Percentiles rank a stretch among this genome's conserved stretches.
Conservation (phyloP, 2,888 invertebrate species). For the Gastrophysa polygoni region DNA sequence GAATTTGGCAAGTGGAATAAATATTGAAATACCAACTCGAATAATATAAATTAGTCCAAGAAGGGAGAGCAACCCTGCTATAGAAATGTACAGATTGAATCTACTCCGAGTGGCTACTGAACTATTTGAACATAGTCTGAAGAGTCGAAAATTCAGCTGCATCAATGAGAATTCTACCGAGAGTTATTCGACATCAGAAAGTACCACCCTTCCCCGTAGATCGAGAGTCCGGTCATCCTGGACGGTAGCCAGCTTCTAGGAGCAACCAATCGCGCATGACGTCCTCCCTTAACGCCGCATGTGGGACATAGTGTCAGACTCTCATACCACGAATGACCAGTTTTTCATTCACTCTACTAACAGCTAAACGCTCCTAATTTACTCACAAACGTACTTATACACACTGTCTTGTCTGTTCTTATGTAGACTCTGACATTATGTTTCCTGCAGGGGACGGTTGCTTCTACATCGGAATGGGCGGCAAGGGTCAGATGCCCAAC, state of each 20-base stretch:
- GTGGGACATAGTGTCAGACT: slow-evolving; percentile 60
- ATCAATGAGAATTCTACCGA: not conserved
- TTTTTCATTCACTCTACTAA: slow-evolving; percentile 46
- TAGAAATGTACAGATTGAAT: too few species aligned
- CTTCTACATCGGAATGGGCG: slow-evolving; percentile 95
- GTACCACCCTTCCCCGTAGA: slow-evolving; percentile 19
- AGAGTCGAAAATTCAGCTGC: too few species aligned
- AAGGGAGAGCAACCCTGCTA: too few species aligned
- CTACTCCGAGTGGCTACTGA: too few species aligned
- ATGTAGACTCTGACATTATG: slow-evolving; percentile 74
- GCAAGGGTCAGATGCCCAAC: slow-evolving; percentile 77
- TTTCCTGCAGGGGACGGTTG: slow-evolving; percentile 93
- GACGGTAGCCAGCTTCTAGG: slow-evolving; percentile 45
- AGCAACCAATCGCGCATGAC: slow-evolving; percentile 52
- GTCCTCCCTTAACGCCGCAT: slow-evolving; percentile 48
- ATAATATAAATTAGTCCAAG: too few species aligned
- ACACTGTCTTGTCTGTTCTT: slow-evolving; percentile 18
- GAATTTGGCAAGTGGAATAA: too few species aligned
- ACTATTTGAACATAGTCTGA: too few species aligned
- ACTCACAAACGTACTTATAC: slow-evolving; percentile 26
- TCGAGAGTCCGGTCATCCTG: slow-evolving; percentile 43
- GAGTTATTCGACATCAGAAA: slow-evolving; percentile 4
- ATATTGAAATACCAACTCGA: too few species aligned
- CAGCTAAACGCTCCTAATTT: slow-evolving; percentile 46
- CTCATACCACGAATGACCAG: slow-evolving; percentile 50